Percentiles rank a stretch among this genome's conserved stretches.
Evolutionary conservation across 1,140 invertebrate species (phyloP).

Genomic region (Aethina tumida): DNA sequence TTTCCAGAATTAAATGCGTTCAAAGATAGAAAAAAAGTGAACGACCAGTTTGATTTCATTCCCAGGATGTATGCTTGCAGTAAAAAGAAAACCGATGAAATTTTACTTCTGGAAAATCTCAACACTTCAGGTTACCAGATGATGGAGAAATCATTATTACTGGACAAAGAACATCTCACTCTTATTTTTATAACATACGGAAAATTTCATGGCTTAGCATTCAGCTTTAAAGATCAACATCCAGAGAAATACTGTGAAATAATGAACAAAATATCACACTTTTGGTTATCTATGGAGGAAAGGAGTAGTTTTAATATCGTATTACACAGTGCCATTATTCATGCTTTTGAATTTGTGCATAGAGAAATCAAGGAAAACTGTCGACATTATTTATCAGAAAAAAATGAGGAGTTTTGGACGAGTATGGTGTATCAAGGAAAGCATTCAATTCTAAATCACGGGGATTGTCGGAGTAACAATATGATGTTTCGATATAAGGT

Average conservation of each 20-base stretch:
- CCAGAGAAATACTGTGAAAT: slow-evolving; percentile 17
- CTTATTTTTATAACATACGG: slow-evolving; percentile 14
- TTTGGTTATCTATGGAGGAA: no score
- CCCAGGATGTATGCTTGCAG: slow-evolving; percentile 31
- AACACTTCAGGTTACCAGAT: slow-evolving; percentile 8
- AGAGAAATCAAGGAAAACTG: slow-evolving; percentile 11
- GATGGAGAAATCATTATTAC: slow-evolving; percentile 7
- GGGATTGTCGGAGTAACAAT: slow-evolving; percentile 25
- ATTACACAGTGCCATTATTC: neutral
- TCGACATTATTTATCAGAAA: slow-evolving; percentile 4
- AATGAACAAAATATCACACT: no score
- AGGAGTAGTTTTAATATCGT: neutral
- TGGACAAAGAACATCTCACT: slow-evolving; percentile 10
- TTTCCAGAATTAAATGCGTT: no score
- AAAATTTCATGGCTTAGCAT: slow-evolving; percentile 27
- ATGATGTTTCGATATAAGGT: slow-evolving; percentile 21
- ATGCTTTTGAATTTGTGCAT: slow-evolving; percentile 5
- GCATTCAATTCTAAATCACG: slow-evolving; percentile 15
- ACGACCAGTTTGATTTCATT: slow-evolving; percentile 24
- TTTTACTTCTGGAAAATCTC: slow-evolving; percentile 36
- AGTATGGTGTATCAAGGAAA: slow-evolving; percentile 17
- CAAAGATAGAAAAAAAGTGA: slow-evolving; percentile 1
- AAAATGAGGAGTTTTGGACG: slow-evolving; percentile 5
- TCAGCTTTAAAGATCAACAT: slow-evolving; percentile 36
- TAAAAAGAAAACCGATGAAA: slow-evolving; percentile 34